Evolutionary conservation across 2,113 vertebrate species (phyloP).

Genomic region (Malurus melanocephalus): DNA sequence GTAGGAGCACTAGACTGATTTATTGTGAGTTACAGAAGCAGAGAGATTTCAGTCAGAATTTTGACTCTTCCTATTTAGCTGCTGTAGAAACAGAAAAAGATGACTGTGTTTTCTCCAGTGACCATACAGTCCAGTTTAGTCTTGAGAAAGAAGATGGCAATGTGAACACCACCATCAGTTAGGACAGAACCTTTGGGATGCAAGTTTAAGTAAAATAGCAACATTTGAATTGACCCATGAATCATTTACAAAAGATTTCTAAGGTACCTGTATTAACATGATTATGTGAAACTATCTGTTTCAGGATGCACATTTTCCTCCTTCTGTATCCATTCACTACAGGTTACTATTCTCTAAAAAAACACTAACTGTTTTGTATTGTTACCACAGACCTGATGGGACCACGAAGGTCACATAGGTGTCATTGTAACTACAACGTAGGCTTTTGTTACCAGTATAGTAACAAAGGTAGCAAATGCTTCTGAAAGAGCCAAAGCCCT

Average conservation of each 20-base stretch:
- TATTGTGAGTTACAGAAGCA: neutral
- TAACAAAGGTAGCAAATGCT: neutral
- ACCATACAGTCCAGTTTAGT: neutral
- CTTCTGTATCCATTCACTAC: neutral
- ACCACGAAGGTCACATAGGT: neutral
- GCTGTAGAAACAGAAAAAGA: neutral
- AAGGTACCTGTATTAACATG: neutral
- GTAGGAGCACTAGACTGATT: neutral
- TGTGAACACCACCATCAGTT: neutral
- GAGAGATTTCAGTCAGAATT: neutral
- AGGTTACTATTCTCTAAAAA: neutral
- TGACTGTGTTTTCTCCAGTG: neutral
- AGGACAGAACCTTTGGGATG: neutral
- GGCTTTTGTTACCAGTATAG: neutral
- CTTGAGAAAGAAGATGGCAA: neutral
- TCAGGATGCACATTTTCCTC: neutral
- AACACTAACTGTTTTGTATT: neutral
- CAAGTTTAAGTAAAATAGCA: neutral
- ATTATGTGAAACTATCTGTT: neutral
- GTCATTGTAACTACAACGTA: neutral
- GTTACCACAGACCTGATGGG: neutral
- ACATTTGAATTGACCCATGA: neutral
- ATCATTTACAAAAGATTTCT: neutral
- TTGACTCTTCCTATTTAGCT: neutral
- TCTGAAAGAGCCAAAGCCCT: neutral